These are phyloP conservation scores for Synanthedon tipuliformis DNA, from an alignment of 2,888 invertebrate genomes.

Conservation along the genomic window DNA sequence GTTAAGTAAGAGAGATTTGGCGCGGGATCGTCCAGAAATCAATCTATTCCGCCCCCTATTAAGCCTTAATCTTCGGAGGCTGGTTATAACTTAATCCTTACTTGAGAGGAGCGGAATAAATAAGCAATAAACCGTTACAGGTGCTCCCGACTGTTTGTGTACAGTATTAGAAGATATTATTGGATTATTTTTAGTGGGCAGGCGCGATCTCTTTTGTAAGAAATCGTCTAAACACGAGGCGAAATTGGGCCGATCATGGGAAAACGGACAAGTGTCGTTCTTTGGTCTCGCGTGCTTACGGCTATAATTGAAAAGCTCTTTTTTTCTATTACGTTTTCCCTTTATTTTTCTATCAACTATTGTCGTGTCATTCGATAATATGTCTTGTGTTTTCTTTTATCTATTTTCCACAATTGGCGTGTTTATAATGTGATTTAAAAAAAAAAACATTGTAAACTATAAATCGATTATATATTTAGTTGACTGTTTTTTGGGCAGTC, in stretches of 20 bases:
- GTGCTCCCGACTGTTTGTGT: constrained; percentile 20
- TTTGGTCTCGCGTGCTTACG: constrained; percentile 37
- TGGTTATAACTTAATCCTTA: constrained; percentile 67
- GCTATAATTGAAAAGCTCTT: constrained; percentile 49
- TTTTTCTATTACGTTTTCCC: constrained; percentile 26
- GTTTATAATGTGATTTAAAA: background rate
- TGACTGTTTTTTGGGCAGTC: too few species aligned
- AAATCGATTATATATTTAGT: too few species aligned
- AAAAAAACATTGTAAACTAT: too few species aligned
- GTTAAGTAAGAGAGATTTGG: constrained; percentile 43
- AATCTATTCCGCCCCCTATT: constrained; percentile 61
- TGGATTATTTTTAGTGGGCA: constrained; percentile 19
- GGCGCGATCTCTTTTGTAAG: constrained; percentile 10
- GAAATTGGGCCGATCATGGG: constrained; percentile 38
- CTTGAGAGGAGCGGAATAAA: constrained; percentile 64
- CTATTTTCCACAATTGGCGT: background rate
- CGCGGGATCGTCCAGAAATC: constrained; percentile 56
- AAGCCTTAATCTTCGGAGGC: constrained; percentile 65
- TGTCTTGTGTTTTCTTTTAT: constrained; percentile 5
- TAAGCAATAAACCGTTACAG: constrained; percentile 66
- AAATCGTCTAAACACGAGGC: constrained; percentile 5
- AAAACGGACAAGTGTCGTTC: constrained; percentile 37
- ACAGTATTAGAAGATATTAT: constrained; percentile 23
- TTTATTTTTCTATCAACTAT: constrained; percentile 32
- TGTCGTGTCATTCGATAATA: constrained; percentile 9